Conservation (phyloP, 92 coral and sea anemone species). For the Phenganax marumi region DNA sequence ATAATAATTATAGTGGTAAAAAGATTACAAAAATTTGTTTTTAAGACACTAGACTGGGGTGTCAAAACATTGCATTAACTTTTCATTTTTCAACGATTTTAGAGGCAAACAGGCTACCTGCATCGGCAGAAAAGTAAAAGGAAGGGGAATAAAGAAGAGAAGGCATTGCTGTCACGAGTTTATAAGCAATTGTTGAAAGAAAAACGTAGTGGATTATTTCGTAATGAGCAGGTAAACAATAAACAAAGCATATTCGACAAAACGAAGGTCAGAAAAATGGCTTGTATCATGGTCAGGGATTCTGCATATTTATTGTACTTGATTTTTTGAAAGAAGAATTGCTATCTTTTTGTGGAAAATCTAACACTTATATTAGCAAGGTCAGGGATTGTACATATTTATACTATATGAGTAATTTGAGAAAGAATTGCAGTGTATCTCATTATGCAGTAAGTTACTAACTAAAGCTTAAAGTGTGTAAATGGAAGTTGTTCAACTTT, state of each 20-base stretch:
- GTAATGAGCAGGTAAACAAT: slow-evolving; percentile 76
- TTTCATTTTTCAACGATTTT: not conserved
- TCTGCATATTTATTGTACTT: not conserved
- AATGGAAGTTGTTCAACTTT: not conserved
- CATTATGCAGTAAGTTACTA: no score
- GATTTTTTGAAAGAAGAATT: not conserved
- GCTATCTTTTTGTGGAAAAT: not conserved
- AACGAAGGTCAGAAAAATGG: not conserved
- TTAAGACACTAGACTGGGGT: no score
- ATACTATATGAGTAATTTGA: no score
- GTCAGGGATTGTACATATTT: not conserved
- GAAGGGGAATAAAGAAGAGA: slow-evolving; percentile 73
- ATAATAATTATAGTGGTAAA: no score
- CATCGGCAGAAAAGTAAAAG: slow-evolving; percentile 64
- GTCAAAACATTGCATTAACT: not conserved
- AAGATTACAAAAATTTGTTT: no score
- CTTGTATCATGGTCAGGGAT: not conserved
- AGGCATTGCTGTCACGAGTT: slow-evolving; percentile 80
- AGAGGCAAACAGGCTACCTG: slow-evolving; percentile 66
- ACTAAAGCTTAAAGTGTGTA: not conserved
- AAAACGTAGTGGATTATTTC: slow-evolving; percentile 87
- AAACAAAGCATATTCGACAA: not conserved
- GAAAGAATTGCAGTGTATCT: no score
- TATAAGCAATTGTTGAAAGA: slow-evolving; percentile 92
- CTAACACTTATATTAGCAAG: not conserved